phyloP scores from a whole-genome alignment of 2,113 vertebrate genomes.

The Chrysochloris asiatica region DNA sequence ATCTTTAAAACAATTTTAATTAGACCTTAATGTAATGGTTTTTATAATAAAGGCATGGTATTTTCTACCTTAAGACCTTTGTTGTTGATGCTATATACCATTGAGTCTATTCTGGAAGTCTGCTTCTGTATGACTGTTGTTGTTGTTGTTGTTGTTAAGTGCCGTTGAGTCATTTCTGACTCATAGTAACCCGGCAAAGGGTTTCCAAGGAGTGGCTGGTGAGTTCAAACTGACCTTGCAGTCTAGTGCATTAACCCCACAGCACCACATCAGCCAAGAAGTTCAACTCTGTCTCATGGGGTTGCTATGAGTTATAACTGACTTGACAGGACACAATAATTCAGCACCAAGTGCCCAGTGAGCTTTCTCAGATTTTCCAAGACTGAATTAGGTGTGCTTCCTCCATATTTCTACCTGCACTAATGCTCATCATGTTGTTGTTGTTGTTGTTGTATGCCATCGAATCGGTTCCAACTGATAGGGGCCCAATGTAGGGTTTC shows the following conservation, averaged over 20 bases:
- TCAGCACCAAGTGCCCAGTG: background rate
- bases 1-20: background rate
- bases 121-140: too few relatives aligned
- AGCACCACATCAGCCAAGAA: too few relatives aligned
- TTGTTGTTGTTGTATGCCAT: too few relatives aligned
- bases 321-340: background rate
- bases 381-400: background rate
- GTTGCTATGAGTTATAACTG: background rate
- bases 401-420: background rate
- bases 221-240: too few relatives aligned
- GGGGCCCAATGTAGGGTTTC: too few relatives aligned
- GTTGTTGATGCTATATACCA: too few relatives aligned
- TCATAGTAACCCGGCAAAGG: background rate
- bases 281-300: background rate
- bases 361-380: background rate
- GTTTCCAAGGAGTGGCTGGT: too few relatives aligned
- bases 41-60: background rate
- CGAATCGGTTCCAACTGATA: too few relatives aligned
- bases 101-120: background rate
- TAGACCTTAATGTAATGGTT: background rate
- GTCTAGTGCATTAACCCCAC: too few relatives aligned
- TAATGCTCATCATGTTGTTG: background rate
- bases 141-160: too few relatives aligned
- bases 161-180: background rate
- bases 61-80: background rate